Evolutionary conservation across 2,113 vertebrate species (phyloP).

Genomic region (Anolis sagrei): DNA sequence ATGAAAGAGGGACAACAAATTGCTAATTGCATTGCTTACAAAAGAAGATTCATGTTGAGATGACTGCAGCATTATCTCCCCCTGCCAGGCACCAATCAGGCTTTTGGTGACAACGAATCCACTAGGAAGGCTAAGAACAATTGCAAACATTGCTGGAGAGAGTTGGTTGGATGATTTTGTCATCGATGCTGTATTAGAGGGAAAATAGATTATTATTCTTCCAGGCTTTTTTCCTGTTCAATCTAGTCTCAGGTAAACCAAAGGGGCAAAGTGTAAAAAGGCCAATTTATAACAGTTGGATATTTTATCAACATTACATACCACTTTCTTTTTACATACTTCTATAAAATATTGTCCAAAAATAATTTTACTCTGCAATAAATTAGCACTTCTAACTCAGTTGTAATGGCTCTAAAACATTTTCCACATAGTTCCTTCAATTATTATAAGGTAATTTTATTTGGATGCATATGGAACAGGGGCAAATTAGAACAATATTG

Average conservation of each 20-base stretch:
- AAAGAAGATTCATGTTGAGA: slow-evolving; percentile 17
- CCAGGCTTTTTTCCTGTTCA: not conserved
- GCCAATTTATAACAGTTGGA: not conserved
- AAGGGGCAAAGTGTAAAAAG: not conserved
- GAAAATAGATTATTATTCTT: not conserved
- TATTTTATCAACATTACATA: not conserved
- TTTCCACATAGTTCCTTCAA: not conserved
- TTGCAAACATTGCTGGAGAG: not conserved
- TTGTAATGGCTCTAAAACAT: not conserved
- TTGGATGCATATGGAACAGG: not conserved
- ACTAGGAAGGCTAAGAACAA: not conserved
- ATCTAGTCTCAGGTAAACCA: not conserved
- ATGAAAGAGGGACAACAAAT: not conserved
- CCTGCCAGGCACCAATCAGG: slow-evolving; percentile 22
- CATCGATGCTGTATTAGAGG: not conserved
- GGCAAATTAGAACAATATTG: not conserved
- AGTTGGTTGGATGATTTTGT: not conserved
- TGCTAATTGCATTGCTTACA: slow-evolving; percentile 3
- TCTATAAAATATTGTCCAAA: not conserved
- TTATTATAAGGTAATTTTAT: not conserved
- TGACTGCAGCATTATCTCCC: slow-evolving; percentile 26
- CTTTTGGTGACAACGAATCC: slow-evolving; percentile 32
- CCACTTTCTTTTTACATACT: not conserved
- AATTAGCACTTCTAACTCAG: not conserved
- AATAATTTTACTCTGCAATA: not conserved